Evolutionary conservation across 2,797 vertebrate species (phyloP).

Genomic region (Chelidonichthys spinosus): DNA sequence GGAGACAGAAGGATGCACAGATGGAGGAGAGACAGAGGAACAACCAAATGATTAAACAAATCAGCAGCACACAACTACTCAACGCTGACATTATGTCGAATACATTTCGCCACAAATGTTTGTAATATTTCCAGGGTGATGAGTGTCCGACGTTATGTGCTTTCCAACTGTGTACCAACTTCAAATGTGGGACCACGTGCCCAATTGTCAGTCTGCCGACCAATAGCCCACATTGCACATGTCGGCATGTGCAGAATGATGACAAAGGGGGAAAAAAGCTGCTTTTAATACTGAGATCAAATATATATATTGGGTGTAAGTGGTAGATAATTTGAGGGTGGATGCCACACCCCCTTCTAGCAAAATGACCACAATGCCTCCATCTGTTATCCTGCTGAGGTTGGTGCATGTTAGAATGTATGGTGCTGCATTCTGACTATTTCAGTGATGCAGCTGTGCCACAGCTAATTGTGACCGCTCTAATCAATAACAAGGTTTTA

Average conservation of each 20-base stretch:
- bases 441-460: no score
- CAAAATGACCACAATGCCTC: no score
- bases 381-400: not conserved
- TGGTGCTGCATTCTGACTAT: no score
- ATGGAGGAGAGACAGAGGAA: constrained; percentile 68
- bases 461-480: no score
- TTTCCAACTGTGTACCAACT: constrained; percentile 40
- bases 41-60: constrained; percentile 62
- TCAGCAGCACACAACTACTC: constrained; percentile 40
- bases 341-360: no score
- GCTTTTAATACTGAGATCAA: constrained; percentile 9
- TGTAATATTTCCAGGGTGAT: constrained; percentile 17
- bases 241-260: constrained; percentile 20
- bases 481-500: no score
- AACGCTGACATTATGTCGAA: constrained; percentile 28
- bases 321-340: no score
- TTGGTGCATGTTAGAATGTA: no score
- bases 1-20: constrained; percentile 73
- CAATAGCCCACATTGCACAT: constrained; percentile 5
- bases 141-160: constrained; percentile 14
- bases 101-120: constrained; percentile 28
- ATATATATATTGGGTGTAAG: not conserved
- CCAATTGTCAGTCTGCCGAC: constrained; percentile 9
- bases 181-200: constrained; percentile 38
- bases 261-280: constrained; percentile 5